Evolutionary conservation across 2,113 vertebrate genomes (phyloP), one percentile per base, ranked within the genome.

Genomic region (Urocynchramus pylzowi): DNA sequence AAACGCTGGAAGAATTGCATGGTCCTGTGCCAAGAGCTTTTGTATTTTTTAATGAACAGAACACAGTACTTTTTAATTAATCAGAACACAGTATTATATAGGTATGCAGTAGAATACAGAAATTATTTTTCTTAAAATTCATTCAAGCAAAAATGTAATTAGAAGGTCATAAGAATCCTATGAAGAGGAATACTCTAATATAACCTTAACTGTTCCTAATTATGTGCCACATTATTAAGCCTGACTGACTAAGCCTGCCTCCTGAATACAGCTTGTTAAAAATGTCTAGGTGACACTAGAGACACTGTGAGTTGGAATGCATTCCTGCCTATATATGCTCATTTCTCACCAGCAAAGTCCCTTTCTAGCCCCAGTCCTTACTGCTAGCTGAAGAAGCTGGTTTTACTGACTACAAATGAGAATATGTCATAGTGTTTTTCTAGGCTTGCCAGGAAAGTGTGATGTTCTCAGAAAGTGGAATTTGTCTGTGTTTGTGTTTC

Each of bases 121-220:
- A 89, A 91, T 91, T 73, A 87, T 92, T 92, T 93, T 95, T 80
- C 75, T 91, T 95, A 91, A 91, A 92, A 93, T 49, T 87, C 84
- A 94, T 82, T 96, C 89, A 94, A 89, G 65, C 6, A 7, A 91
- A 77, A 95, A 87, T 75, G 77, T 95, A 97, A 95, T 94, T 96
- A 96, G n/a, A 82, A 23, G 69, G 31, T 93, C 53, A 49, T 65
- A 84, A 73, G 80, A 64, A 82, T 77, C 35, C 42, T 61, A 16
- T 79, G 61, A 93, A 95, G 70, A 94, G 69, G 16, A 82, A 91
- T 92, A 69, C 30, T 87, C 30, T 23, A 60, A 91, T 79, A 94
- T 57, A 96, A 94, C 89, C 85, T 84, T 69, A 91, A 60, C 89
- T 89, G 26, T 85, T 92, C n/a, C 74, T 94, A 84, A 92, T 95